These are phyloP conservation scores for Bubalus kerabau DNA, from an alignment of 2,113 vertebrate species.

Conservation along the genomic window DNA sequence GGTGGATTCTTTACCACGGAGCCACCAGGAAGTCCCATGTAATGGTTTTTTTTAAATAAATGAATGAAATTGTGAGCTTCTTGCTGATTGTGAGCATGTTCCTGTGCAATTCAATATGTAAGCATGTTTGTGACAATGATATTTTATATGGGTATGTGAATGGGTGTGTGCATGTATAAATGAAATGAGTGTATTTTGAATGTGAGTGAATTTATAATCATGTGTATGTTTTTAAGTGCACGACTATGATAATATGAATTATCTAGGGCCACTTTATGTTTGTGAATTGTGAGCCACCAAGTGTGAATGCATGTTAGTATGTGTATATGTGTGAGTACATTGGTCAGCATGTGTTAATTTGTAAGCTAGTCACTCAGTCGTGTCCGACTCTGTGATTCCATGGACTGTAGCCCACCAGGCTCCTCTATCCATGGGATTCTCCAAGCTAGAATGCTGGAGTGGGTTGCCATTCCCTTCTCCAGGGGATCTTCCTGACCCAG, in stretches of 20 bases:
- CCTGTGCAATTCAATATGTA: not conserved
- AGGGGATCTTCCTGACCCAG: too few species aligned
- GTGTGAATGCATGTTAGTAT: not conserved
- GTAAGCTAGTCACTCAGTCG: too few species aligned
- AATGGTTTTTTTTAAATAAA: not conserved
- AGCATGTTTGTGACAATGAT: not conserved
- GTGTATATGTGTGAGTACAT: not conserved
- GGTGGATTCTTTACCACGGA: not conserved
- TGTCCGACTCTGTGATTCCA: too few species aligned
- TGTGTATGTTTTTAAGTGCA: not conserved
- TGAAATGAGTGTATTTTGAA: not conserved
- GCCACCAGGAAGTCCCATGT: not conserved
- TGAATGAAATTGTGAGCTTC: not conserved
- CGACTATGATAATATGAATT: not conserved
- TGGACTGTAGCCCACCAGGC: not conserved
- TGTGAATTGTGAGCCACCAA: not conserved
- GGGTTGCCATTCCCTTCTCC: too few species aligned
- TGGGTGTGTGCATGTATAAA: not conserved
- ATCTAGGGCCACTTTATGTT: not conserved
- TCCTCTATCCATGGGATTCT: not conserved
- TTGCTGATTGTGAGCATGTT: not conserved
- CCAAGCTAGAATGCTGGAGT: too few species aligned
- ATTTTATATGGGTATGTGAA: not conserved
- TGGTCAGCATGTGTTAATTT: not conserved
- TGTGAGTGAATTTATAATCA: not conserved